Conservation (phyloP, 2,797 vertebrate species). For the Hypotaenidia philippensis region DNA sequence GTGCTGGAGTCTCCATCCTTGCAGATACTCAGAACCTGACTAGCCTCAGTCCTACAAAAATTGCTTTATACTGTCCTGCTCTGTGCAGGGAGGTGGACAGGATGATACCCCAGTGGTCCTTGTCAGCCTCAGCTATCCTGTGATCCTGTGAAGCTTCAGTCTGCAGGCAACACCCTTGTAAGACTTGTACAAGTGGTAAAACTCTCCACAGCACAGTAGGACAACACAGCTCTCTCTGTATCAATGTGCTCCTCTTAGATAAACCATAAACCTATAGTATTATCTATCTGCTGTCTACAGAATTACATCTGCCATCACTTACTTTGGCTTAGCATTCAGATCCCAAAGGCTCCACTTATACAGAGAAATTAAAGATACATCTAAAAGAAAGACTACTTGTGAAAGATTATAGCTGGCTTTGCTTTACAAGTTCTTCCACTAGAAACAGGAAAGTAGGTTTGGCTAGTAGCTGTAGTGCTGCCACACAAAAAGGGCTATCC, state of each 20-base stretch:
- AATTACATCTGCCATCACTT: neutral
- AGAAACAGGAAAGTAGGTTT: neutral
- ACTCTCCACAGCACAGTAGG: neutral
- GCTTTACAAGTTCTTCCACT: neutral
- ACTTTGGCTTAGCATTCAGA: neutral
- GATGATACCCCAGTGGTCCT: neutral
- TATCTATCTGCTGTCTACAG: neutral
- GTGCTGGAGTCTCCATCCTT: neutral
- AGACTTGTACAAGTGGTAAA: neutral
- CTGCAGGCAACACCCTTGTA: neutral
- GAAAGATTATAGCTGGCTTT: neutral
- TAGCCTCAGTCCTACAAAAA: neutral
- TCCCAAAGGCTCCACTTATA: neutral
- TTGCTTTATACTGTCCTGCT: neutral
- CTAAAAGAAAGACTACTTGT: neutral
- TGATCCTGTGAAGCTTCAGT: neutral
- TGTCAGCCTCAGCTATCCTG: neutral
- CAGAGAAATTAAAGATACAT: neutral
- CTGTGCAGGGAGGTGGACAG: neutral
- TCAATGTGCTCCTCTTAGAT: neutral
- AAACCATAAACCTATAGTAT: neutral
- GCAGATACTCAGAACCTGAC: neutral
- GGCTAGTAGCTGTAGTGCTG: neutral
- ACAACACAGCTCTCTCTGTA: fast-evolving
- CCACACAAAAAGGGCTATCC: neutral